Percentiles rank a stretch among this genome's conserved stretches.
Conservation (phyloP, 2,113 vertebrate species). For the Lampris megalopsis region DNA sequence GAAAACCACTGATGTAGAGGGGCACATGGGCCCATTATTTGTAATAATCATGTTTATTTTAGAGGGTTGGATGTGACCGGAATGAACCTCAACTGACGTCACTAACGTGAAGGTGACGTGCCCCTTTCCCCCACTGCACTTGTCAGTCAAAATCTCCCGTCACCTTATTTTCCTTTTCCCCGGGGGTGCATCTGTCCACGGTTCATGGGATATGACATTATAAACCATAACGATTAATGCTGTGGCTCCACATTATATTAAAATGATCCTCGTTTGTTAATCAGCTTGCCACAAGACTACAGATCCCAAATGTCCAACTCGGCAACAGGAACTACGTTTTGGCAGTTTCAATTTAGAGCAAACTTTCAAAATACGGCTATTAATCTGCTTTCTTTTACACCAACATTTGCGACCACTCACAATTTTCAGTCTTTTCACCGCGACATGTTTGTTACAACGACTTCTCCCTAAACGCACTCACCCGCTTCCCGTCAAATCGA, state of each 20-base stretch:
- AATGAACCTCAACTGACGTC: not conserved
- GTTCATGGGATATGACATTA: conserved; percentile 3
- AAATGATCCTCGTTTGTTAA: not conserved
- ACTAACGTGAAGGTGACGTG: conserved; percentile 18
- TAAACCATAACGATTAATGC: conserved; percentile 16
- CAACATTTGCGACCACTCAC: too few species aligned
- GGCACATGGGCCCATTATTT: not conserved
- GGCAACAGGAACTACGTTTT: too few species aligned
- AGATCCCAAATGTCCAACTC: too few species aligned
- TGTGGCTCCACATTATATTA: not conserved
- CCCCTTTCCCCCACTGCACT: conserved; percentile 1
- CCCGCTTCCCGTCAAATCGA: too few species aligned
- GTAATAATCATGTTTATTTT: not conserved
- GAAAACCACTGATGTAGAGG: too few species aligned
- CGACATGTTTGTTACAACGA: too few species aligned
- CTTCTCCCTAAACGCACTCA: too few species aligned
- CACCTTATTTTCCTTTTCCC: conserved; percentile 14
- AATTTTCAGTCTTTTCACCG: too few species aligned
- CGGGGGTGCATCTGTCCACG: conserved; percentile 25
- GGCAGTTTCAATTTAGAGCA: too few species aligned
- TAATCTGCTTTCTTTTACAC: too few species aligned
- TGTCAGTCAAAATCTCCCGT: conserved; percentile 3
- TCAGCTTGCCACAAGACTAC: too few species aligned
- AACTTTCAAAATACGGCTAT: too few species aligned
- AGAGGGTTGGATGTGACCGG: conserved; percentile 15